Evolutionary conservation across 2,113 vertebrate species (phyloP).

Genomic region (Rhea americana): DNA sequence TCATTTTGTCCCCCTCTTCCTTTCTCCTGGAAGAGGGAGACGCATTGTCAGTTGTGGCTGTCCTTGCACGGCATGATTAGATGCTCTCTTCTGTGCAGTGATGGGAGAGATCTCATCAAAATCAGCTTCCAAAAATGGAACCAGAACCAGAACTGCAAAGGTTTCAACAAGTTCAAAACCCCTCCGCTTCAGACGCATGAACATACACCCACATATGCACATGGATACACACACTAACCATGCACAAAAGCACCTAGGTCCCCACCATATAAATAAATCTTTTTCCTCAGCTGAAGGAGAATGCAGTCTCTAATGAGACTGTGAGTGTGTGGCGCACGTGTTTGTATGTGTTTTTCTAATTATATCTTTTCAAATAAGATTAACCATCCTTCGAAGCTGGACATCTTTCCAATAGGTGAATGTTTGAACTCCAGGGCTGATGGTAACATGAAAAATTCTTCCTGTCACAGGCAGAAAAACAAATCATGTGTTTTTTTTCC

Average conservation of each 20-base stretch:
- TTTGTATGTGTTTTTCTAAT: constrained; percentile 50
- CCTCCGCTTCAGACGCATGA: background rate
- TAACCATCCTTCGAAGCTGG: constrained; percentile 40
- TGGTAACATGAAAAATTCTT: constrained; percentile 35
- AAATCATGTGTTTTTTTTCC: background rate
- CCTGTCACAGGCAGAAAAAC: constrained; percentile 52
- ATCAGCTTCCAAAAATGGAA: constrained; percentile 31
- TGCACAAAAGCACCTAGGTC: background rate
- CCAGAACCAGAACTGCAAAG: background rate
- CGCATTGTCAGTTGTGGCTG: constrained; percentile 51
- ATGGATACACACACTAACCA: background rate
- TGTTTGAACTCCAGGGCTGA: constrained; percentile 48
- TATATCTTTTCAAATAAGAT: constrained; percentile 54
- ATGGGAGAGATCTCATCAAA: constrained; percentile 32
- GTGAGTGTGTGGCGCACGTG: background rate
- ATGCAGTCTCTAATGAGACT: background rate
- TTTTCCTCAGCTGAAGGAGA: background rate
- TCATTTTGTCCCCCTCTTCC: constrained; percentile 60
- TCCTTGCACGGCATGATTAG: constrained; percentile 39
- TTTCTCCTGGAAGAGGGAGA: constrained; percentile 60
- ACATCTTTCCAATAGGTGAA: constrained; percentile 66
- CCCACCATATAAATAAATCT: background rate
- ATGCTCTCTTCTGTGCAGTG: constrained; percentile 13
- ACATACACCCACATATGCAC: background rate
- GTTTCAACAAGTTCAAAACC: background rate